Conservation (phyloP, 2,797 vertebrate species). For the Pseudochromis fuscus region DNA sequence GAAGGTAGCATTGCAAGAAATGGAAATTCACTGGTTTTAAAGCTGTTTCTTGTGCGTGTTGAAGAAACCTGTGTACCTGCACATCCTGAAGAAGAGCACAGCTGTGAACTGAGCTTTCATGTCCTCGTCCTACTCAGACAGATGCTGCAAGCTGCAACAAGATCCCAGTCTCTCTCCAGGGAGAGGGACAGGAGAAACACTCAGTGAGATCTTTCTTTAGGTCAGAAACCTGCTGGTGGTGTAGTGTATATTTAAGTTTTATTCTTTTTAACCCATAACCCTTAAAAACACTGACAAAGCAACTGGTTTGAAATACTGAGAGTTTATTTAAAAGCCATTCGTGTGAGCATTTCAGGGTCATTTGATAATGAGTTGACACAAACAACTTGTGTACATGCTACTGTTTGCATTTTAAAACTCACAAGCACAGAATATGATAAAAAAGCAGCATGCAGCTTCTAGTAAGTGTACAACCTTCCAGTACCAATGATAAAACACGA, state of each 20-base stretch:
- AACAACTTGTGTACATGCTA: not conserved
- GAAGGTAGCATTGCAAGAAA: not conserved
- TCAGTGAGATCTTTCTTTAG: slow-evolving; percentile 15
- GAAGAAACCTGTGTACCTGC: not conserved
- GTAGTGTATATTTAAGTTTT: not conserved
- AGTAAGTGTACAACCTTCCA: slow-evolving; percentile 20
- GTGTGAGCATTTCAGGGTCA: slow-evolving; percentile 41
- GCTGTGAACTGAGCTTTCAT: slow-evolving; percentile 50
- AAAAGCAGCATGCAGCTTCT: slow-evolving; percentile 60
- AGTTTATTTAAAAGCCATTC: slow-evolving; percentile 76
- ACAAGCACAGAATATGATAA: slow-evolving; percentile 48
- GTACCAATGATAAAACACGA: slow-evolving; percentile 39
- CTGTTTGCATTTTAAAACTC: slow-evolving; percentile 31
- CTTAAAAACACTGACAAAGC: not conserved
- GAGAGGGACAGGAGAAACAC: slow-evolving; percentile 28
- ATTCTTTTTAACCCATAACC: not conserved
- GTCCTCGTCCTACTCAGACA: slow-evolving; percentile 42
- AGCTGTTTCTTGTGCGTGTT: slow-evolving; percentile 3
- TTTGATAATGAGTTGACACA: slow-evolving; percentile 30
- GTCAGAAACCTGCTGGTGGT: not conserved
- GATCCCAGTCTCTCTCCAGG: slow-evolving; percentile 36
- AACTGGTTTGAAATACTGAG: slow-evolving; percentile 40
- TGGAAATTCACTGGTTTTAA: not conserved
- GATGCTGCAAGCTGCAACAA: slow-evolving; percentile 42
- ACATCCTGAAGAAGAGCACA: slow-evolving; percentile 24